A percentile compares a stretch with the other conserved stretches of the same genome.
These are phyloP conservation scores for Ennomos quercinarius DNA, from an alignment of 2,888 invertebrate genomes.

Conservation along the genomic window DNA sequence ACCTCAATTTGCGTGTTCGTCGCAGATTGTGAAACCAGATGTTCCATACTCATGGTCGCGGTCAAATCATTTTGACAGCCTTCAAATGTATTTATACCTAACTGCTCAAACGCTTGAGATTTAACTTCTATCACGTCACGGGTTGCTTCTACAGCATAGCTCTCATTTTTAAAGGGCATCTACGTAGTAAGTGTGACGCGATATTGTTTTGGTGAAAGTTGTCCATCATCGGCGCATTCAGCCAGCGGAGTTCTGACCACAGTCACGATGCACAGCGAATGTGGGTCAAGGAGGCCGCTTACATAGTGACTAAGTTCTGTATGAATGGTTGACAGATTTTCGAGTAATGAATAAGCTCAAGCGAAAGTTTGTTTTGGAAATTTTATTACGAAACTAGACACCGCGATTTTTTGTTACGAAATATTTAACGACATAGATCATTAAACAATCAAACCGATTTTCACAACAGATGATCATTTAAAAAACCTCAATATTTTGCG, in stretches of 20 bases:
- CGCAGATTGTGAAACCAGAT: constrained; percentile 31
- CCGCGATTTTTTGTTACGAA: constrained; percentile 28
- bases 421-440: constrained; percentile 27
- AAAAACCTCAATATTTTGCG: constrained; percentile 22
- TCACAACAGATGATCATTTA: constrained; percentile 25
- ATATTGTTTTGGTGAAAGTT: constrained; percentile 79
- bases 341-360: constrained; percentile 49
- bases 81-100: constrained; percentile 25
- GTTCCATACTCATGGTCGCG: constrained; percentile 35
- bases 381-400: constrained; percentile 31
- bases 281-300: constrained; percentile 78
- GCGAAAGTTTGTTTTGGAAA: constrained; percentile 36
- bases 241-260: constrained; percentile 60
- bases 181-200: constrained; percentile 45
- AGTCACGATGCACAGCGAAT: constrained; percentile 65
- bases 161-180: constrained; percentile 51
- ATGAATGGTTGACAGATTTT: constrained; percentile 60
- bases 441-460: constrained; percentile 29
- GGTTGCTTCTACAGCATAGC: constrained; percentile 20
- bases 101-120: constrained; percentile 10
- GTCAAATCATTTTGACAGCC: constrained; percentile 29
- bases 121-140: constrained; percentile 19
- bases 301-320: constrained; percentile 63
- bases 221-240: constrained; percentile 64
- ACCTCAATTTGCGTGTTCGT: constrained; percentile 27